Evolutionary conservation across 2,888 invertebrate species (phyloP).

Genomic region (Clivina fossor): DNA sequence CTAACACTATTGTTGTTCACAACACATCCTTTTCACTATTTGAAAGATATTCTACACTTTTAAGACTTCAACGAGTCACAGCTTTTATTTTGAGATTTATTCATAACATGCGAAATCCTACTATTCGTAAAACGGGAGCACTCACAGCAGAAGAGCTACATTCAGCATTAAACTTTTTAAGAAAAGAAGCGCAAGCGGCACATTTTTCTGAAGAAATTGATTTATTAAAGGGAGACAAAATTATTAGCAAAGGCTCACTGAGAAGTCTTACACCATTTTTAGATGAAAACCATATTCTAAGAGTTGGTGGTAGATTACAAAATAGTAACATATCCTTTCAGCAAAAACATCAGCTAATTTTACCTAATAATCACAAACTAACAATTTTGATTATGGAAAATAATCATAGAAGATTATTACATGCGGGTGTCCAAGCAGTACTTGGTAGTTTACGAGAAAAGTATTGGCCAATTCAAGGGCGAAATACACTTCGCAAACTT

Average conservation of each 20-base stretch:
- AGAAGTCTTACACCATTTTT: background rate
- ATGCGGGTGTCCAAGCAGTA: constrained; percentile 33
- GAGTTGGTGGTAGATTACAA: constrained; percentile 1
- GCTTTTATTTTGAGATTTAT: constrained; percentile 14
- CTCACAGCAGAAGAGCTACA: constrained; percentile 1
- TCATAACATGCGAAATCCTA: background rate
- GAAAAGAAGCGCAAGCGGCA: background rate
- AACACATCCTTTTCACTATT: no score
- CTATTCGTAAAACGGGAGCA: background rate
- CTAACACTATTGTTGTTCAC: no score
- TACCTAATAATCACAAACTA: constrained; percentile 1
- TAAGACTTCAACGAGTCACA: constrained; percentile 9
- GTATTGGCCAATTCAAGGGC: constrained; percentile 25
- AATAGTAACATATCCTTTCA: background rate
- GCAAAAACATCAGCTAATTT: constrained; percentile 7
- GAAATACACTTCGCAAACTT: constrained; percentile 23
- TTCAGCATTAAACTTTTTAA: background rate
- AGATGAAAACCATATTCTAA: background rate
- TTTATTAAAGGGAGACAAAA: background rate
- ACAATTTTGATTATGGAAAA: constrained; percentile 27
- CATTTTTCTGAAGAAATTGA: background rate
- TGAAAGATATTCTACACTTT: constrained; percentile 1
- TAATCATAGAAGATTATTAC: constrained; percentile 32
- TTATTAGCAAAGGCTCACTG: background rate
- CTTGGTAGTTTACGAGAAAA: constrained; percentile 18